These are phyloP conservation scores for Clusia tigrina DNA, from an alignment of 2,888 invertebrate genomes.

Conservation along the genomic window DNA sequence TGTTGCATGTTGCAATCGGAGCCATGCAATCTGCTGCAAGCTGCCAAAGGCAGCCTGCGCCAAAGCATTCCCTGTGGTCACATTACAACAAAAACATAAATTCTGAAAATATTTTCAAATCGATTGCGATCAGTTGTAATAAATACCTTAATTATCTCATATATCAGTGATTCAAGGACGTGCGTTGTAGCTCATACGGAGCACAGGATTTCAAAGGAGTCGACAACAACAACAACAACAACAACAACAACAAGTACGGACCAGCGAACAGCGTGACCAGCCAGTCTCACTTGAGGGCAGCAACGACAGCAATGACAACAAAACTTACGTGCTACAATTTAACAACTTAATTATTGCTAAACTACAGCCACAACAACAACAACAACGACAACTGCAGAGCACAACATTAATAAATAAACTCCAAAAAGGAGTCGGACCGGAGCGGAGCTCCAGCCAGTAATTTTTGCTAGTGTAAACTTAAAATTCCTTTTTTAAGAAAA, in stretches of 20 bases:
- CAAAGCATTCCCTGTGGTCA: not conserved
- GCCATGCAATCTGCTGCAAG: no score
- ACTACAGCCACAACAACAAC: slow-evolving; percentile 44
- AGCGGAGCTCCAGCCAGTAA: not conserved
- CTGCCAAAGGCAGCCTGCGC: no score
- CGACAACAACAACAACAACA: not conserved
- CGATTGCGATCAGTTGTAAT: slow-evolving; percentile 60
- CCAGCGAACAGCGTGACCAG: no score
- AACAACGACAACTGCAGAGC: slow-evolving; percentile 24
- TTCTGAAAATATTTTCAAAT: slow-evolving; percentile 33
- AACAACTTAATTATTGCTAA: slow-evolving; percentile 62
- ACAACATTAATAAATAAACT: slow-evolving; percentile 8
- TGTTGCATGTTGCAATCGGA: no score
- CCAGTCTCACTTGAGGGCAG: no score
- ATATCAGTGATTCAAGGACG: slow-evolving; percentile 58
- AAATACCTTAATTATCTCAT: slow-evolving; percentile 62
- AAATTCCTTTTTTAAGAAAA: not conserved
- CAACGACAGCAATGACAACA: not conserved
- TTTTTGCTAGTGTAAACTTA: not conserved
- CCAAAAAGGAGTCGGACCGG: not conserved
- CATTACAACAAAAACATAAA: not conserved
- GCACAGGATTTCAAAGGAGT: slow-evolving; percentile 43
- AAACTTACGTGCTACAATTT: slow-evolving; percentile 57
- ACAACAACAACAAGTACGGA: slow-evolving; percentile 4
- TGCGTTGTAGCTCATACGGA: slow-evolving; percentile 51